These are phyloP conservation scores for Lagorchestes hirsutus DNA, from an alignment of 2,797 vertebrate species.

Conservation along the genomic window DNA sequence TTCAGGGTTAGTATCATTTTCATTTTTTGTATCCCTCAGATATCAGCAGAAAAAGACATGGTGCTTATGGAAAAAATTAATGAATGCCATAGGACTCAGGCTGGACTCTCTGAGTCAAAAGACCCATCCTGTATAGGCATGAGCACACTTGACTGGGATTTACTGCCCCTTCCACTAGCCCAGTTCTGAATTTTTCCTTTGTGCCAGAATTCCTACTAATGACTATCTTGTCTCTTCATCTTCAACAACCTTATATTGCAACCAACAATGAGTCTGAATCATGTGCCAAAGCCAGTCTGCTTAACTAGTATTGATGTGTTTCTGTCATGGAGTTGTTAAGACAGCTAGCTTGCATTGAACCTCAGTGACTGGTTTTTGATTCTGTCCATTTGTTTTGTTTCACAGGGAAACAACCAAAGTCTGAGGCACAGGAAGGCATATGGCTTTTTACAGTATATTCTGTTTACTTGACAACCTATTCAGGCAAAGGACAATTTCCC, in stretches of 20 bases:
- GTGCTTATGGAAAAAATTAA: background rate
- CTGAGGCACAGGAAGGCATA: background rate
- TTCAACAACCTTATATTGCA: background rate
- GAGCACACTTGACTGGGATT: background rate
- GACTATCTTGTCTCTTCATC: background rate
- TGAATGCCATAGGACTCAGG: background rate
- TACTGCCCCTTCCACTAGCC: background rate
- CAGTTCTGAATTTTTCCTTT: background rate
- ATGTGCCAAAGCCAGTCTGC: background rate
- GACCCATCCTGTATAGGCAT: background rate
- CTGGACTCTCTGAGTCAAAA: background rate
- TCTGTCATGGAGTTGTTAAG: background rate
- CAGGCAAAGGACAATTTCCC: background rate
- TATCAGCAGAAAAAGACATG: background rate
- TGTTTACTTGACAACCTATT: background rate
- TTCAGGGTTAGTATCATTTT: background rate
- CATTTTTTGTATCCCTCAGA: background rate
- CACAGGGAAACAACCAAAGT: background rate
- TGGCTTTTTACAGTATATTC: slow-evolving; percentile 6
- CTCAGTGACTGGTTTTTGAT: background rate
- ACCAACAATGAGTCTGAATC: background rate
- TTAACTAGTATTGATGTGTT: background rate
- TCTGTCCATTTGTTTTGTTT: slow-evolving; percentile 14
- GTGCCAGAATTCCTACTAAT: background rate
- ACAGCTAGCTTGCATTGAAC: background rate